phyloP scores from a whole-genome alignment of 2,888 invertebrate genomes.

The Lomographa bimaculata region DNA sequence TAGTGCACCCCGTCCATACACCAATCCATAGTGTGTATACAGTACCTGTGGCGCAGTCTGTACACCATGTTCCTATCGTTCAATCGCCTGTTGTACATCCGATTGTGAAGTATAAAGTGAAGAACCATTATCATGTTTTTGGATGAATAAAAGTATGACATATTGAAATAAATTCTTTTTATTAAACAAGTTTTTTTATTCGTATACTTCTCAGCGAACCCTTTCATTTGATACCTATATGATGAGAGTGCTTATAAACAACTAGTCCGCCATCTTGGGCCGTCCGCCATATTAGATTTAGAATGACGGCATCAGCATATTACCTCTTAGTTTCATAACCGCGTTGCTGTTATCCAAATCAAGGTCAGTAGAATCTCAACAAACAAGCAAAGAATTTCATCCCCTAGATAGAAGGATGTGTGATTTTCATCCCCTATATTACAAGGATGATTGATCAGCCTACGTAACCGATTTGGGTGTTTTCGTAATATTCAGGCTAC shows the following conservation, averaged over 20 bases:
- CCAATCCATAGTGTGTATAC: constrained; percentile 34
- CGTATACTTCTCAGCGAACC: too few relatives aligned
- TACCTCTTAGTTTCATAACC: neutral
- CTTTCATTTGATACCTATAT: too few relatives aligned
- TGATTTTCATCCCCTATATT: constrained; percentile 8
- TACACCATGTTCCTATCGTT: constrained; percentile 26
- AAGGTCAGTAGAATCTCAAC: constrained; percentile 1
- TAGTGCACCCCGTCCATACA: constrained; percentile 41
- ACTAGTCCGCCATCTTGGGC: too few relatives aligned
- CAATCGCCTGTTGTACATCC: constrained; percentile 29
- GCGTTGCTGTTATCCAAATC: neutral
- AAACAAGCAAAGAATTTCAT: too few relatives aligned
- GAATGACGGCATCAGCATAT: too few relatives aligned
- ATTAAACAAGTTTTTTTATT: too few relatives aligned
- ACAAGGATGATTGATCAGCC: constrained; percentile 12
- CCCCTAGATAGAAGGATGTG: too few relatives aligned
- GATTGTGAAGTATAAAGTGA: constrained; percentile 49
- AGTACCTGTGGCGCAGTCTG: constrained; percentile 34
- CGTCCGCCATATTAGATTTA: too few relatives aligned
- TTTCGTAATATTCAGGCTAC: neutral
- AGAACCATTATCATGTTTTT: constrained; percentile 48
- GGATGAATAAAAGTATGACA: constrained; percentile 39
- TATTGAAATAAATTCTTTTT: constrained; percentile 3
- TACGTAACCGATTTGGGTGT: constrained; percentile 7
- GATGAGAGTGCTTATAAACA: too few relatives aligned